Evolutionary conservation across 2,797 vertebrate genomes (phyloP).

Genomic region (Oryzias dopingdopingensis): DNA sequence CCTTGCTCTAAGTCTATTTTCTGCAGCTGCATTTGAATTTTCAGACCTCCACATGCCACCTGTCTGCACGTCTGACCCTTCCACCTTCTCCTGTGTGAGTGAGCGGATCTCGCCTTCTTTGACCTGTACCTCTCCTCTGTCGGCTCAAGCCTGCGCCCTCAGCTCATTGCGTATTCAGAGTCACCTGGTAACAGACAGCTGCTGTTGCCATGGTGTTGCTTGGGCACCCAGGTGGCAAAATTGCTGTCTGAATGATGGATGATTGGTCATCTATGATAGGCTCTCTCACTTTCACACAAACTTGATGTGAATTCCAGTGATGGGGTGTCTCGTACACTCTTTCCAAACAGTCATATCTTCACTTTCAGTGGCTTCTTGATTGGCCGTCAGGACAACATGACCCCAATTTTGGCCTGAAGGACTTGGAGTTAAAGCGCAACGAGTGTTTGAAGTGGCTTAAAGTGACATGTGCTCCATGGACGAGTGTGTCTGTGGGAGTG

Average conservation of each 20-base stretch:
- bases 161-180: conserved; percentile 47
- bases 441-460: conserved; percentile 62
- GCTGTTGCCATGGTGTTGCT: conserved; percentile 54
- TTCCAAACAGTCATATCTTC: conserved; percentile 10
- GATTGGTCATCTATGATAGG: conserved; percentile 36
- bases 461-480: conserved; percentile 33
- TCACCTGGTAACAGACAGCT: conserved; percentile 60
- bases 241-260: conserved; percentile 45
- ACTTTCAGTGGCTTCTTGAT: conserved; percentile 42
- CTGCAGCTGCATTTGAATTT: background rate
- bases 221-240: conserved; percentile 46
- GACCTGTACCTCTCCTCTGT: conserved; percentile 40
- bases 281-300: conserved; percentile 18
- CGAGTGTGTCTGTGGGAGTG: conserved; percentile 17
- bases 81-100: conserved; percentile 19
- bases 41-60: conserved; percentile 29
- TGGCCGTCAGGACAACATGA: conserved; percentile 62
- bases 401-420: conserved; percentile 56
- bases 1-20: background rate
- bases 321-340: conserved; percentile 1
- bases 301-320: conserved; percentile 31
- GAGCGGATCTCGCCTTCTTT: conserved; percentile 9
- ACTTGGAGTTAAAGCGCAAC: conserved; percentile 47
- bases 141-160: conserved; percentile 15
- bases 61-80: conserved; percentile 35